Base-by-base conservation (phyloP, 2,113 vertebrate species). In the Stegostoma tigrinum region DNA sequence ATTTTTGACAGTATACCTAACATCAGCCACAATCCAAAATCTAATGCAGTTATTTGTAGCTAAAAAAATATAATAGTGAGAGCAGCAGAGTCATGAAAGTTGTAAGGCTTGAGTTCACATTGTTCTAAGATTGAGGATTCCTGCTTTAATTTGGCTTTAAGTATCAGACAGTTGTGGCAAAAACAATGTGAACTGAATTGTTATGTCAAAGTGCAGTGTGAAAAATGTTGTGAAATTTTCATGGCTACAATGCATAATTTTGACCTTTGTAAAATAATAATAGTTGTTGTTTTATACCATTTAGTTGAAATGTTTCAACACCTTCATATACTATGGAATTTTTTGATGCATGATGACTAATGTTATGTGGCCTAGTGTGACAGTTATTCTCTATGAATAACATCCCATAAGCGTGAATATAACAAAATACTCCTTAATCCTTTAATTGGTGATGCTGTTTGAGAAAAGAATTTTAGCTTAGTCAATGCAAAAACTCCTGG, bases 1-100 rank as follows among this genome's bases (percentile, higher is more conserved):
- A 83, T 83, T 83, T 83, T 38, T 83, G 80, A 86, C 83, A 87
- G 42, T 87, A 48, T 87, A 48, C 85, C 30, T 87, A 87, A 48
- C 80, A 45, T 87, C 24, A 12, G 85, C 23, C 21, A 17, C 23
- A 87, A 45, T 19, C 12, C 85, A 45, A 87, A 27, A 27, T 52
- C 48, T 27, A 30, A 87, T 27, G 45, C 48, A 52, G 21, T 90
- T 30, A 90, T 90, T 90, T 90, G 52, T 61, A 89, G 61, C 87
- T 90, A 61, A 52, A 90, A 48, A 89, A 90, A 27, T 52, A 90
- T 30, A 61, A 55, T 30, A 55, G 14, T 34, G 24, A 90, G 14
- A 90, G 27, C 52, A 90, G 52, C 87, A 61, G 27, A 90, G 3
- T 90, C 30, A 52, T 34, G 52, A 64, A 90, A 90, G 34, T 5